Conservation (phyloP, 2,888 invertebrate species). For the Drosophila testacea region DNA sequence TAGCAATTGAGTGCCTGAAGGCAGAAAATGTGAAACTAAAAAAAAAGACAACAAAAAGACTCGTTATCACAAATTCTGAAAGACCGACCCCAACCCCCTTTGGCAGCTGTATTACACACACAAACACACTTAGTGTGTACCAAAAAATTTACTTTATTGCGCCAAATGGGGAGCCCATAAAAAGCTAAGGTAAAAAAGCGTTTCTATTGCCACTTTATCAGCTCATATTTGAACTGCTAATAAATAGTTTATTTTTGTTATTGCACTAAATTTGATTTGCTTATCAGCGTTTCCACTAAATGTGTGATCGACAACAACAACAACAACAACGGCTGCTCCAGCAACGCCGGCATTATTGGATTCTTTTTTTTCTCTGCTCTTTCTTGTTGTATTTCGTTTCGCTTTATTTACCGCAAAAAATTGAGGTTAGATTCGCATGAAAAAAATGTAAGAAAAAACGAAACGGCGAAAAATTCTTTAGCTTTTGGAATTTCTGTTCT, state of each 20-base stretch:
- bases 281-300: conserved; percentile 34
- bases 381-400: conserved; percentile 47
- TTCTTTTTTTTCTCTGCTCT: conserved; percentile 15
- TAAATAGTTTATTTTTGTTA: conserved; percentile 28
- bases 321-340: conserved; percentile 33
- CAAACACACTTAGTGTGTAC: neutral
- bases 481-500: conserved; percentile 52
- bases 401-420: conserved; percentile 68
- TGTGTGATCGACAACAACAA: conserved; percentile 27
- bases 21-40: conserved; percentile 1
- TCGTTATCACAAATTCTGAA: conserved; percentile 40
- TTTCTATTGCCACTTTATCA: conserved; percentile 62
- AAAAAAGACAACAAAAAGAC: conserved; percentile 18
- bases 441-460: conserved; percentile 27
- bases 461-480: conserved; percentile 65
- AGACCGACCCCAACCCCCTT: neutral
- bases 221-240: conserved; percentile 42
- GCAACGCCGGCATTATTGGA: conserved; percentile 52
- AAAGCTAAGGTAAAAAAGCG: conserved; percentile 26
- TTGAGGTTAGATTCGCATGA: conserved; percentile 63
- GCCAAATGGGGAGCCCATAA: conserved; percentile 5
- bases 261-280: conserved; percentile 31
- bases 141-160: conserved; percentile 36
- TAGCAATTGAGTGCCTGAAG: conserved; percentile 3
- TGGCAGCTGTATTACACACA: conserved; percentile 27